These are phyloP conservation scores for Acridotheres tristis DNA, from an alignment of 2,797 vertebrate genomes.

Conservation along the genomic window DNA sequence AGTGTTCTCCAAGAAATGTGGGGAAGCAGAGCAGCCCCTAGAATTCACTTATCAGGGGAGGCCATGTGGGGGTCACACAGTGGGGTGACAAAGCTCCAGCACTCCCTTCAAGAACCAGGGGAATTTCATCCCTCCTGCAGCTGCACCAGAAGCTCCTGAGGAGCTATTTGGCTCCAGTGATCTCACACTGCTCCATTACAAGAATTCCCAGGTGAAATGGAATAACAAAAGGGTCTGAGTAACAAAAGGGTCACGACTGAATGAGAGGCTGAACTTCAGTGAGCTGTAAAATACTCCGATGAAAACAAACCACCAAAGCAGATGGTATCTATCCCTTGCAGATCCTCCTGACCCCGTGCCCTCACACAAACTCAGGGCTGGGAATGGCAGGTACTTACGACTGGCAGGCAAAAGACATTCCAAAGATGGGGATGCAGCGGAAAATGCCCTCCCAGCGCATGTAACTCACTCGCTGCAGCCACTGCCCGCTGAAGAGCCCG, in stretches of 20 bases:
- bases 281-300: background rate
- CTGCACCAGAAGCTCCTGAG: background rate
- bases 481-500: constrained; percentile 89
- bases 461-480: constrained; percentile 88
- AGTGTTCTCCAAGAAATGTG: background rate
- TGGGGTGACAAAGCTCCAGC: background rate
- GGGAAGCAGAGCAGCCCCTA: background rate
- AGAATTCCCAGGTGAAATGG: background rate
- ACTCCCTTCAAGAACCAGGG: background rate
- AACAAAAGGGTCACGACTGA: background rate
- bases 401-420: constrained; percentile 99
- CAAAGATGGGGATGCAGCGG: constrained; percentile 98
- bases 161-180: background rate
- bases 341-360: constrained; percentile 10
- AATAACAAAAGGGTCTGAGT: background rate
- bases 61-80: background rate
- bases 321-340: constrained; percentile 9
- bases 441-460: constrained; percentile 95
- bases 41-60: background rate
- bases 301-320: constrained; percentile 1
- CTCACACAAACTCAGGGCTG: background rate
- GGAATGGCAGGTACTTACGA: constrained; percentile 88
- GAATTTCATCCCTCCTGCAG: background rate
- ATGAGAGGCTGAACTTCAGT: background rate
- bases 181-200: constrained; percentile 14